Base-by-base conservation (phyloP, 1,140 invertebrate species). In the Myzus persicae region DNA sequence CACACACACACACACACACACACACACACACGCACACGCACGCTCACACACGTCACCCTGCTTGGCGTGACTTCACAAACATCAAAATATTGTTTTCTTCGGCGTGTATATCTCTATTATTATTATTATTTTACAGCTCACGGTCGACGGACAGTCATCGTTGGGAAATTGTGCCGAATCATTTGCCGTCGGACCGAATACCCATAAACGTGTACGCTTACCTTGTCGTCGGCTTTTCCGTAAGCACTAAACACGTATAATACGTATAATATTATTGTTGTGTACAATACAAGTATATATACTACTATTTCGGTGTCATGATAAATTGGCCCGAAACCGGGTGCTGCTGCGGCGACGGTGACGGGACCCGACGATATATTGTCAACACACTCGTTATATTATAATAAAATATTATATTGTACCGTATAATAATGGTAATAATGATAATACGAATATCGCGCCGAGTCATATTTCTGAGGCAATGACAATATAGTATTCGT, bases 11-110 rank as follows among this genome's bases (percentile, higher is more conserved):
- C 44, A 46, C 44, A 46, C 44, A 46, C 46, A 48, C 46, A 48
- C 22, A 5, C 3, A 76, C 42, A 42, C 42, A n/a, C 11, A 87
- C 88, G 1, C 36, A 14, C 38, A 54, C 46, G 24, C 20, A 91
- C 81, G 84, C 76, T 8, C 46, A 40, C 36, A 2, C 76, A 5
- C n/a, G 20, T 20, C 40, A 46, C 67, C 67, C 67, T 26, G 26
- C 36, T 42, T 24, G 91, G 38, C 91, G 91, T 93, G 91, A 93
- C 91, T 93, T 93, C 36, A 93, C 91, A 85, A 93, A 93, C 91
- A 84, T 93, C 91, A 84, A 93, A 93, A 93, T 93, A 93, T 93
- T 93, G 91, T 93, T 82, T 93, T 54, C 81, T 48, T 40, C 91
- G 0, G 91, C 81, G 44, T 31, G 76, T 59, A 48, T 46, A 46